Evolutionary conservation across 2,113 vertebrate species (phyloP), one percentile per base, ranked within the genome.

Genomic region (Kobus ellipsiprymnus): DNA sequence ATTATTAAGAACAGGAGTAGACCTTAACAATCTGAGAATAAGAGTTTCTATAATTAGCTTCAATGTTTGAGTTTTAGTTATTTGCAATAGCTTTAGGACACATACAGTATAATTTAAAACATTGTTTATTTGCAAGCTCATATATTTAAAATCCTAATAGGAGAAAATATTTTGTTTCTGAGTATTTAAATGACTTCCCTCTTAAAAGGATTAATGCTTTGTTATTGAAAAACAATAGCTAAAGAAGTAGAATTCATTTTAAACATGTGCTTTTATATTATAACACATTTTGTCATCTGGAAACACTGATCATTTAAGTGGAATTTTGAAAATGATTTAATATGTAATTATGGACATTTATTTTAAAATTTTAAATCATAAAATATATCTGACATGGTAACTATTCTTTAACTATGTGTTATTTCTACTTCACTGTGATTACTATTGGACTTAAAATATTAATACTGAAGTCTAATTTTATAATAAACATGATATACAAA

Each of bases 351-450:
- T 85, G 30, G 8, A 17, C 71, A 55, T 46, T 36, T 5, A n/a
- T 62, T 83, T 97, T 95, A 17, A 96, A 88, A 77, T 94, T 90
- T 90, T 29, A 87, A 97, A 80, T 52, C 6, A 74, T 27, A 91
- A 80, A 87, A 85, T 88, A n/a, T 21, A 55, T 44, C 33, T 80
- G 23, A 60, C 15, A 67, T 89, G 23, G 11, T 82, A 81, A 59
- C 21, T 88, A 60, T 83, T 44, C 23, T 60, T 59, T 67, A 83
- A 62, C 30, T 92, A 64, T 48, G 6, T 92, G 7, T 71, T 78
- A n/a, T 83, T 94, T 21, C 13, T 67, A 46, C 50, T 95, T 90
- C 14, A 78, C 14, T 33, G 52, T 71, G 36, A 95, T 54, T 9
- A 82, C 5, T 50, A 14, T 74, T 44, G 77, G 5, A 30, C 54